phyloP scores from a whole-genome alignment of 2,888 invertebrate species.

The Platypus cylindrus region DNA sequence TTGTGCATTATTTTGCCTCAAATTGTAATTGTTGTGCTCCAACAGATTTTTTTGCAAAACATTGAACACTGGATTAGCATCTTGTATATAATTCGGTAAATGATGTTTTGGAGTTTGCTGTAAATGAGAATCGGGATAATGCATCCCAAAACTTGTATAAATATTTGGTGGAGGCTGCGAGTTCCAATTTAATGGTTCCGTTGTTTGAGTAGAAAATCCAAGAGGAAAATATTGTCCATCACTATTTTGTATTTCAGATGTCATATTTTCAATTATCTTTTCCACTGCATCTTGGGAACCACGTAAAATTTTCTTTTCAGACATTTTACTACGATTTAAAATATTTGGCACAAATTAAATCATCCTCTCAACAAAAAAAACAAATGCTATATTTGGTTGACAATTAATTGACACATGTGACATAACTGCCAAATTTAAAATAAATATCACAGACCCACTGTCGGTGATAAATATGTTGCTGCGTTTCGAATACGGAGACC shows the following conservation, averaged over 20 bases:
- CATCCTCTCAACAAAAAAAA: constrained; percentile 6
- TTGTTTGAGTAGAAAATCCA: constrained; percentile 33
- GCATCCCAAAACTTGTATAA: constrained; percentile 22
- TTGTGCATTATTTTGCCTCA: constrained; percentile 14
- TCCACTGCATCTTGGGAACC: constrained; percentile 35
- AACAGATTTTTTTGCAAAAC: constrained; percentile 19
- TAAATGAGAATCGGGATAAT: constrained; percentile 18
- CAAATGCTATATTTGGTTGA: constrained; percentile 3
- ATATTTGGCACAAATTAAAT: constrained; percentile 14
- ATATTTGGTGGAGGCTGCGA: constrained; percentile 18
- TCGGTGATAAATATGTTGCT: not conserved
- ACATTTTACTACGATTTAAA: constrained; percentile 21
- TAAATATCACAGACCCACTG: no score
- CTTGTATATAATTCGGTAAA: constrained; percentile 20
- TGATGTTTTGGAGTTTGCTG: constrained; percentile 13
- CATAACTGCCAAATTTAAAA: not conserved
- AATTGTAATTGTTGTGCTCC: constrained; percentile 11
- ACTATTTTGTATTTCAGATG: constrained; percentile 43
- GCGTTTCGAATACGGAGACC: no score
- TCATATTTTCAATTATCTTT: constrained; percentile 47
- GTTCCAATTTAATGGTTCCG: constrained; percentile 12
- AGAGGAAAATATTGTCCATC: constrained; percentile 45
- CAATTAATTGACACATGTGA: not conserved
- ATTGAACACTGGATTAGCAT: constrained; percentile 18
- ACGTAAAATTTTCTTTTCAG: constrained; percentile 25